These are phyloP conservation scores for Alentia gelatinosa DNA, from an alignment of 2,888 invertebrate species.

Conservation along the genomic window DNA sequence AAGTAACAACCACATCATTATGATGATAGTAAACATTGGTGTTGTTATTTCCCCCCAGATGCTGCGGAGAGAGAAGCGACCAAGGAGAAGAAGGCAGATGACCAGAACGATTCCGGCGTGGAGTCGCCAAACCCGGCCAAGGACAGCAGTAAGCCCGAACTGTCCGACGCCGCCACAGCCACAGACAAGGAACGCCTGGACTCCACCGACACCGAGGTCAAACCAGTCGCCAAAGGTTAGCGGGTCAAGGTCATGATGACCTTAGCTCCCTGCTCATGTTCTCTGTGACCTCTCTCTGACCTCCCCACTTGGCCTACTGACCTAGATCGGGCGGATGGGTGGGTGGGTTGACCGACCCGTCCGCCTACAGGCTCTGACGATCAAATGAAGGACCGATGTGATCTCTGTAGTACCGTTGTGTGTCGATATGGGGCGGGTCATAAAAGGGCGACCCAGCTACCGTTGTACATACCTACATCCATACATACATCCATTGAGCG, in stretches of 20 bases:
- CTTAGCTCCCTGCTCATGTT: not conserved
- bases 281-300: conserved; percentile 25
- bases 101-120: conserved; percentile 43
- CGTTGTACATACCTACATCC: not conserved
- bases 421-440: not conserved
- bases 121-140: conserved; percentile 54
- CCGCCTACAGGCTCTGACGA: too few species aligned
- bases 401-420: not conserved
- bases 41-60: too few species aligned
- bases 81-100: conserved; percentile 46
- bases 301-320: conserved; percentile 29
- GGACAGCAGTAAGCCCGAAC: not conserved
- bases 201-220: not conserved
- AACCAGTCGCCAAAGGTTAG: conserved; percentile 48
- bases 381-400: not conserved
- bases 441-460: not conserved
- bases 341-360: not conserved
- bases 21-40: too few species aligned
- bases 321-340: not conserved
- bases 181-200: not conserved
- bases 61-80: conserved; percentile 50
- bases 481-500: not conserved
- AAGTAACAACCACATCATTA: too few species aligned
- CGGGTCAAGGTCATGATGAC: not conserved
- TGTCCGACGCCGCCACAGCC: not conserved